Evolutionary conservation across 2,888 invertebrate genomes (phyloP), one percentile per base, ranked within the genome.

Genomic region (Agonopterix subpropinquella): DNA sequence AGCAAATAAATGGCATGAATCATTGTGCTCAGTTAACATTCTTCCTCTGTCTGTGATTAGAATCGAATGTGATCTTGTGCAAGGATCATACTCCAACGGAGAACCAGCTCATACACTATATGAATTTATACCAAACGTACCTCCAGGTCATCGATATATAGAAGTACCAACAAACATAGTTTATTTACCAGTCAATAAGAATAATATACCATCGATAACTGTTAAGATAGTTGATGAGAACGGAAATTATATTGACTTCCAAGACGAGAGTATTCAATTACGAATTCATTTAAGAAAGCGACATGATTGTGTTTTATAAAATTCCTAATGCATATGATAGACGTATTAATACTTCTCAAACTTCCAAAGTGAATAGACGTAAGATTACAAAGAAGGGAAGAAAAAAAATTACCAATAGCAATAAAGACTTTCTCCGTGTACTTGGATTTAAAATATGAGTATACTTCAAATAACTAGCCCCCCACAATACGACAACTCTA

Each of bases 61-160:
- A 10, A 45, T 49, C 13, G 52, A 52, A 47, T 52, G 49, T 45
- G 52, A 52, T 53, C 36, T 53, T 2, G 41, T 52, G 2, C 44
- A 64, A 7, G 70, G 68, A 28, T 60, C 70, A 43, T 70, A 9
- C 4, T 2, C 1, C 8, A 47, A 47, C 42, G 47, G 47, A 28
- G 15, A 11, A 41, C 37, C 44, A 9, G 37, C 36, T 7, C 50
- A 50, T 44, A 47, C 44, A 4, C 44, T 50, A 28, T 35, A 47
- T 18, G 50, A 50, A 35, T 50, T 50, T 39, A 43, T 28, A 5
- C 50, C 50, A 41, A 50, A 41, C 35, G 47, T 50, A 10, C 50
- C 50, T 36, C 44, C 43, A 3, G 43, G 43, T 8, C 15, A 43
- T 18, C 28, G 13, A 28, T 9, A 2, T 43, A 15, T 43, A 15